Evolutionary conservation across 2,797 vertebrate species (phyloP).

Genomic region (Pitangus sulphuratus): DNA sequence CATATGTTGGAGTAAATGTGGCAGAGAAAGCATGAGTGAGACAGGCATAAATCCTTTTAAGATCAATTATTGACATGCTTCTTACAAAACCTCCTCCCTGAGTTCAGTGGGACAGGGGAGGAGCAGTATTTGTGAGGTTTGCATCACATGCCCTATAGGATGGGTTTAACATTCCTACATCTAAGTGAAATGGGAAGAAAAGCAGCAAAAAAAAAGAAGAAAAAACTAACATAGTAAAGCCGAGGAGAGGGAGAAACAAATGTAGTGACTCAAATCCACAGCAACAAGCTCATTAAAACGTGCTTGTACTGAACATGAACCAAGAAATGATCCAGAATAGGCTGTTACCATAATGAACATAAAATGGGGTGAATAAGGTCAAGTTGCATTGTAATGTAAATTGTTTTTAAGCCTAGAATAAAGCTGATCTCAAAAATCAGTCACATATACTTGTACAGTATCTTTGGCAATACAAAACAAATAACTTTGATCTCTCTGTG

Average conservation of each 20-base stretch:
- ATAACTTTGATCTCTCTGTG: neutral
- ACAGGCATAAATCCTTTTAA: neutral
- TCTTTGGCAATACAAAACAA: neutral
- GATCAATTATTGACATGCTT: neutral
- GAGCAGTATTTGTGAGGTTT: neutral
- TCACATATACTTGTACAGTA: neutral
- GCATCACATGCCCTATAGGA: accelerated
- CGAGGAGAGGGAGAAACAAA: neutral
- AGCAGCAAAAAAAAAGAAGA: accelerated
- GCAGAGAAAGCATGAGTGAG: slow-evolving; percentile 1
- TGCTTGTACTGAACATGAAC: neutral
- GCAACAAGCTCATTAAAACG: neutral
- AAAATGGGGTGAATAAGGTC: neutral
- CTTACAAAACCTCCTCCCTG: neutral
- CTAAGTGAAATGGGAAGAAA: neutral
- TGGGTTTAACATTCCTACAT: accelerated
- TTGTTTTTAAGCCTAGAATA: neutral
- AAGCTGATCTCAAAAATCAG: neutral
- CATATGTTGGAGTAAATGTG: slow-evolving; percentile 42
- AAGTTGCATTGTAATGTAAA: neutral
- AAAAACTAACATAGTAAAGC: neutral
- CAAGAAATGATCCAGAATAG: neutral
- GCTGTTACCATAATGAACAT: neutral
- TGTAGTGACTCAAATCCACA: neutral
- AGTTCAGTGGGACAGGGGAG: accelerated